Base-by-base conservation (phyloP, 1,140 invertebrate genomes). In the Tetranychus urticae region DNA sequence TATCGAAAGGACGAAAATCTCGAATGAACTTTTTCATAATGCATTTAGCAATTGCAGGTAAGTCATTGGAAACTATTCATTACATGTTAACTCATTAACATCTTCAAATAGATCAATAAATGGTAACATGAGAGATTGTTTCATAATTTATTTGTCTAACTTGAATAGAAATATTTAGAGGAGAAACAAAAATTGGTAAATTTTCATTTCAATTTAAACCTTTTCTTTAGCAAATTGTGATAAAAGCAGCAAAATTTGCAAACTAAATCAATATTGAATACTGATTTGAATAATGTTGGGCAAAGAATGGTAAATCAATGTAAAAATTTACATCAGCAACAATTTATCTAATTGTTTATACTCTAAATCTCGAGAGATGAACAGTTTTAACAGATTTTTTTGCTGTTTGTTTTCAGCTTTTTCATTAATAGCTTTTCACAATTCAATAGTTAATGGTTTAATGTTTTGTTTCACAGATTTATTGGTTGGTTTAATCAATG, bases 21-120 rank as follows among this genome's bases (percentile, higher is more conserved):
- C 76, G 89, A 33, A 94, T 94, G 88, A 91, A 92, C 69, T 93
- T 89, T 75, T 93, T 94, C 74, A 93, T 96, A 65, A 88, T 86
- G 77, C 88, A 94, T 69, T 75, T 96, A 23, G 89, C 89, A 4
- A 78, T 91, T 62, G 88, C 88, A 74, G 89, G 89, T 78, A 69
- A 56, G 55, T 56, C n/a, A 52, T n/a, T 8, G 13, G 2, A n/a
- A 2, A 2, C 5, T n/a, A n/a, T n/a, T 52, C 6, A 31, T 23
- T 52, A 6, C 23, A 8, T 10, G 4, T 14, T 5, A 10, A 6
- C 5, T 5, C 4, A 10, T 50, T 50, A 10, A 4, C 6, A n/a
- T 10, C 6, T 50, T 4, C 14, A 50, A 10, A 5, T 14, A 14
- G 5, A 50, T 14, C 14, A 5, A 10, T 31, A 2, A 23, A 31